phyloP scores from a whole-genome alignment of 2,797 vertebrate genomes.

The Allobates femoralis region DNA sequence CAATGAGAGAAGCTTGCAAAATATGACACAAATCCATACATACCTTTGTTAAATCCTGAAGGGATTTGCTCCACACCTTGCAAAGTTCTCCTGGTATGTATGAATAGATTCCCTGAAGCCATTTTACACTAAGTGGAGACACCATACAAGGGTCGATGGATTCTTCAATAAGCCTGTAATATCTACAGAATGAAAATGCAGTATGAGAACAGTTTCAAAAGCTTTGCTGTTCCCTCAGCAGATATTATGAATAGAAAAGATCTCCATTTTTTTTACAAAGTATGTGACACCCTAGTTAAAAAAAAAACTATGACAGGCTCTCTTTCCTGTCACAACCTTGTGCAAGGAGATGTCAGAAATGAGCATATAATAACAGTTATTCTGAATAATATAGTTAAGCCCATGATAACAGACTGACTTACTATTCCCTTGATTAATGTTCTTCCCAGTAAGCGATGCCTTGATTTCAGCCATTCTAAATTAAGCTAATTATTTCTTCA shows the following conservation, averaged over 20 bases:
- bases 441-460: constrained; percentile 29
- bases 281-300: constrained; percentile 65
- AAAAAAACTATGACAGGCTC: constrained; percentile 63
- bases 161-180: constrained; percentile 58
- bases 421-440: constrained; percentile 64
- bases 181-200: constrained; percentile 71
- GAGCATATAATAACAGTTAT: constrained; percentile 65
- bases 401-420: constrained; percentile 67
- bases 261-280: constrained; percentile 42
- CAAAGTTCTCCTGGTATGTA: constrained; percentile 15
- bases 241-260: constrained; percentile 53
- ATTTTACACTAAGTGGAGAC: constrained; percentile 16
- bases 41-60: constrained; percentile 69
- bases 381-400: constrained; percentile 67
- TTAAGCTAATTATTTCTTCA: constrained; percentile 65
- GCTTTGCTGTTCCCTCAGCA: constrained; percentile 62
- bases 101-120: constrained; percentile 47
- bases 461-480: constrained; percentile 69
- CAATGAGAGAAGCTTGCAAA: constrained; percentile 47
- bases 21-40: constrained; percentile 67
- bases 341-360: constrained; percentile 66
- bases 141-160: constrained; percentile 14
- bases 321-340: constrained; percentile 65
- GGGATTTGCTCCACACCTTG: constrained; percentile 47
- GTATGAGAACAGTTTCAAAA: constrained; percentile 63